A percentile compares a stretch with the other conserved stretches of the same genome.
phyloP scores from a whole-genome alignment of 2,113 vertebrate genomes.

The Halcyon malimbica region DNA sequence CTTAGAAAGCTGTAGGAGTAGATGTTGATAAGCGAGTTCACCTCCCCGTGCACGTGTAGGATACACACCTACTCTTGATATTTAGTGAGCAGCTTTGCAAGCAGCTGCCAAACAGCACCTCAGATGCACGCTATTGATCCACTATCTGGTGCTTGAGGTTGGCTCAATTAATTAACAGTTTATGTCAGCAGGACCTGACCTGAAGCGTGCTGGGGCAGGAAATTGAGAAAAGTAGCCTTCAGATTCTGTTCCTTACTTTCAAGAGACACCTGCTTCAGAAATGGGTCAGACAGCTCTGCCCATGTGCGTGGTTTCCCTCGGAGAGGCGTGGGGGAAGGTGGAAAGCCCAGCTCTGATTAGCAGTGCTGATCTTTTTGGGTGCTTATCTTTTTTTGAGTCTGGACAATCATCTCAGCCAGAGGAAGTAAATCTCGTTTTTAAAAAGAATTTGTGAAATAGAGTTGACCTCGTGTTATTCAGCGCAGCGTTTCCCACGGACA shows the following conservation, averaged over 20 bases:
- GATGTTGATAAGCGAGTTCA: background rate
- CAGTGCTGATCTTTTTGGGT: background rate
- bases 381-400: background rate
- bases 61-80: background rate
- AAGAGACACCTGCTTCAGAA: conserved; percentile 3
- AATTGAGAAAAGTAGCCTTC: background rate
- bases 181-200: conserved; percentile 27
- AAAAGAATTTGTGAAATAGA: background rate
- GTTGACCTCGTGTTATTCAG: background rate
- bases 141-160: background rate
- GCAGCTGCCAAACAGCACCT: background rate
- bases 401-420: background rate
- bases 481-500: background rate
- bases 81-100: background rate
- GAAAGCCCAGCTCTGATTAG: background rate
- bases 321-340: background rate
- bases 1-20: background rate
- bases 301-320: background rate
- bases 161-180: background rate
- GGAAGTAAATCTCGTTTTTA: background rate
- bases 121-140: background rate
- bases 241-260: background rate
- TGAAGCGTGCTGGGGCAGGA: background rate
- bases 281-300: background rate
- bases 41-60: background rate